Percentiles rank a stretch among this genome's conserved stretches.
Conservation (phyloP, 2,797 vertebrate genomes). For the Poeciliopsis turneri region DNA sequence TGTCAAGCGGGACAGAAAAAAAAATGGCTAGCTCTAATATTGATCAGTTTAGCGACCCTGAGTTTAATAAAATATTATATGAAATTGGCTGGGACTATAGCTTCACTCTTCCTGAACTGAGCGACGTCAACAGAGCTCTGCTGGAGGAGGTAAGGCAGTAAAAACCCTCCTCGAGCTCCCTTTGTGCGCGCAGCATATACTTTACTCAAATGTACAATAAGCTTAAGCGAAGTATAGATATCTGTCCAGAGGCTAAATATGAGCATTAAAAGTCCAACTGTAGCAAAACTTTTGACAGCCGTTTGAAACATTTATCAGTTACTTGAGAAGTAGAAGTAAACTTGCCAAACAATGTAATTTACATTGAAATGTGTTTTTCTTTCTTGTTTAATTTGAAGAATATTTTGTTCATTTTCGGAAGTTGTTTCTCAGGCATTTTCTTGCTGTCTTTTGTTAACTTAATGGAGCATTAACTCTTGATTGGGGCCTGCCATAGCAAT, state of each 20-base stretch:
- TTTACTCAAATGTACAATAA: too few relatives aligned
- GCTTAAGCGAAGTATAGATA: neutral
- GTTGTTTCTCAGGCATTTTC: neutral
- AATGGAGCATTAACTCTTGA: neutral
- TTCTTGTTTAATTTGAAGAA: neutral
- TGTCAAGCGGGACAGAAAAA: too few relatives aligned
- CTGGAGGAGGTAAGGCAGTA: slow-evolving; percentile 83
- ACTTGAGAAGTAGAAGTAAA: neutral
- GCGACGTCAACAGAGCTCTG: slow-evolving; percentile 84
- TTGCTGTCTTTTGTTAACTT: neutral
- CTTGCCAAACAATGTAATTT: neutral
- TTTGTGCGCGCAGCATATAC: neutral
- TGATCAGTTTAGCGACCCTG: neutral
- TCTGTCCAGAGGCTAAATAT: neutral
- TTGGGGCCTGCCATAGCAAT: neutral
- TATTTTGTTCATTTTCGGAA: neutral
- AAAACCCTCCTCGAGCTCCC: neutral
- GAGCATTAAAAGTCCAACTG: neutral
- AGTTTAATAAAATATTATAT: slow-evolving; percentile 60
- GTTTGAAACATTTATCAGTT: neutral
- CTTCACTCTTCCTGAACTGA: slow-evolving; percentile 86
- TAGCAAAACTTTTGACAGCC: neutral
- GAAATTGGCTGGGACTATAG: slow-evolving; percentile 86
- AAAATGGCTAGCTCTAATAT: slow-evolving; percentile 69
- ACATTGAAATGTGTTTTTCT: neutral